Conservation (phyloP, 1,140 invertebrate genomes). For the Trachymyrmex septentrionalis region DNA sequence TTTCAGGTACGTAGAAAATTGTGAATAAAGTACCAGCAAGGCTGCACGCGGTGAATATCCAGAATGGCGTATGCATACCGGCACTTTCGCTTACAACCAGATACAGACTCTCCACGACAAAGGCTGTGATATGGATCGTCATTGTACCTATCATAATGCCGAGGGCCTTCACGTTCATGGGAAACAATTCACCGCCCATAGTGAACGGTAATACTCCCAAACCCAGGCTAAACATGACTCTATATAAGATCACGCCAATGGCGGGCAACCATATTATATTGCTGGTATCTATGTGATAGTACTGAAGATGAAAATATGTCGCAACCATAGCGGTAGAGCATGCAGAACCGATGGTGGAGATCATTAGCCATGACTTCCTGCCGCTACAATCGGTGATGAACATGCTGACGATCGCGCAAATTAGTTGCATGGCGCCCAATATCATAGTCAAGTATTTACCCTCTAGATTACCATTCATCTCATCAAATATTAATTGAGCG, state of each 20-base stretch:
- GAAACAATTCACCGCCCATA: constrained; percentile 91
- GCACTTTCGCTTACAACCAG: constrained; percentile 87
- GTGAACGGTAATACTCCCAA: constrained; percentile 90
- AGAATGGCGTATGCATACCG: constrained; percentile 90
- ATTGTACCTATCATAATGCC: constrained; percentile 90
- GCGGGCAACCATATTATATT: constrained; percentile 88
- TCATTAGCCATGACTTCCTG: constrained; percentile 89
- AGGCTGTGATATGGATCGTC: constrained; percentile 86
- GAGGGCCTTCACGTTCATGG: constrained; percentile 89
- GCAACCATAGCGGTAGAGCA: constrained; percentile 80
- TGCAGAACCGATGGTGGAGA: constrained; percentile 87
- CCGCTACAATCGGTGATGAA: constrained; percentile 90
- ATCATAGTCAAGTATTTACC: constrained; percentile 88
- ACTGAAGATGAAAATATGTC: constrained; percentile 88
- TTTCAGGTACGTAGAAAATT: constrained; percentile 90
- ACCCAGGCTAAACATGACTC: constrained; percentile 89
- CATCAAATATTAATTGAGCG: constrained; percentile 90
- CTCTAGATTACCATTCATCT: constrained; percentile 85
- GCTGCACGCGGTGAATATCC: constrained; percentile 90
- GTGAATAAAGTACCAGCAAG: constrained; percentile 89
- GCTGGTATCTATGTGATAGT: constrained; percentile 81
- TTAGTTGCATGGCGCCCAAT: constrained; percentile 89
- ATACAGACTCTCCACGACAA: constrained; percentile 91
- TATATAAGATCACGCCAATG: constrained; percentile 88
- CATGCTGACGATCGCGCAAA: constrained; percentile 87